phyloP scores from a whole-genome alignment of 1,140 invertebrate species.

The Leptestheria dahalacensis region DNA sequence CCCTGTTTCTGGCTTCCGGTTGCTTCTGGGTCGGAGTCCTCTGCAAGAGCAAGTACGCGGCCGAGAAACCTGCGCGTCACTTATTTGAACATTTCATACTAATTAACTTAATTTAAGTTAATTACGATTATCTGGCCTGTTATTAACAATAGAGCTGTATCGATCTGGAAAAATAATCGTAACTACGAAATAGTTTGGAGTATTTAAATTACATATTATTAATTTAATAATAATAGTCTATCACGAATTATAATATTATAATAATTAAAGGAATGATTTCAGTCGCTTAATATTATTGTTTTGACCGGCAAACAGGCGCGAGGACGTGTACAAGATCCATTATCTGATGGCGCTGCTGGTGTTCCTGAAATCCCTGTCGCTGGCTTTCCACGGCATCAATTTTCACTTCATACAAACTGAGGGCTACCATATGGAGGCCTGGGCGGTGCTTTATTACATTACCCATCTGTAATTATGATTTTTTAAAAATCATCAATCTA shows the following conservation, averaged over 20 bases:
- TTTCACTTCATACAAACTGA: conserved; percentile 89
- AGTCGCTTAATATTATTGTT: conserved; percentile 24
- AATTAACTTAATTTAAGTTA: too few relatives aligned
- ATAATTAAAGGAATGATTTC: conserved; percentile 17
- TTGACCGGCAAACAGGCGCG: too few relatives aligned
- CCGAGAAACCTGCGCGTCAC: not conserved
- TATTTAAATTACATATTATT: too few relatives aligned
- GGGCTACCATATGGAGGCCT: conserved; percentile 86
- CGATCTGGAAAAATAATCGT: too few relatives aligned
- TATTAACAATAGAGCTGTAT: too few relatives aligned
- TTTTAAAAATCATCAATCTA: not conserved
- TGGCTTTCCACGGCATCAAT: conserved; percentile 92
- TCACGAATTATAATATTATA: conserved; percentile 16
- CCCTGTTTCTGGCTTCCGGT: conserved; percentile 76
- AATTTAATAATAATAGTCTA: too few relatives aligned
- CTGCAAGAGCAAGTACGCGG: conserved; percentile 56
- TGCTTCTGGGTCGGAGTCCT: conserved; percentile 85
- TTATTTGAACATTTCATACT: too few relatives aligned
- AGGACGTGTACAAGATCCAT: conserved; percentile 84
- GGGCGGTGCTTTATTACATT: conserved; percentile 94
- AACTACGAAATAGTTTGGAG: too few relatives aligned
- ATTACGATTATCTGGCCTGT: too few relatives aligned
- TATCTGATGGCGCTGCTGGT: conserved; percentile 91
- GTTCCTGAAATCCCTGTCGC: conserved; percentile 77
- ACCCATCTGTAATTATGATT: conserved; percentile 64